These are phyloP conservation scores for Brachionus paranguensis DNA, from an alignment of 1,140 invertebrate species.

Conservation along the genomic window DNA sequence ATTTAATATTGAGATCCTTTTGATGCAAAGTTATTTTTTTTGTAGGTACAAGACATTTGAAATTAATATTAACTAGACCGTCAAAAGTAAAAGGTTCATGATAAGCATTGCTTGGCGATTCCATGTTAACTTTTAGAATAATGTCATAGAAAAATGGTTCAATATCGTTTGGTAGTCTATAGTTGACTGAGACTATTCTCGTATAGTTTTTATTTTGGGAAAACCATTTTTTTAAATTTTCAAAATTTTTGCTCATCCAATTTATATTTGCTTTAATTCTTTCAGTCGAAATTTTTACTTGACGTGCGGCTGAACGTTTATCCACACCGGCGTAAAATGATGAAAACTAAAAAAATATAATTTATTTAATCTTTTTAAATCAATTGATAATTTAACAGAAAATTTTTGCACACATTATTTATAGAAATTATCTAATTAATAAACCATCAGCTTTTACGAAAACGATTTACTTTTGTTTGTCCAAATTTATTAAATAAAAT, in stretches of 20 bases:
- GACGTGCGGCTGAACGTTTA: background rate
- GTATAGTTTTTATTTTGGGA: background rate
- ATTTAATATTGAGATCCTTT: conserved; percentile 14
- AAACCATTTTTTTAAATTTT: background rate
- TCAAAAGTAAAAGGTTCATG: background rate
- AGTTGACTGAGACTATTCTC: background rate
- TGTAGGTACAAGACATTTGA: background rate
- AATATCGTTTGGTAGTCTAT: conserved; percentile 12
- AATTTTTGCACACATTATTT: no score
- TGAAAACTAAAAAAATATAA: conserved; percentile 1
- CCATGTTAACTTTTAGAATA: background rate
- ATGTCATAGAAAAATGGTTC: conserved; percentile 16
- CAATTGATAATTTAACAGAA: no score
- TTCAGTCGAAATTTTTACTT: conserved; percentile 28
- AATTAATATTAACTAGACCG: background rate
- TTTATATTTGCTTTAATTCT: conserved; percentile 12
- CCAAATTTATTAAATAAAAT: no score
- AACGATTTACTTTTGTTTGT: no score
- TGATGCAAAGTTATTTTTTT: background rate
- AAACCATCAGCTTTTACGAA: no score
- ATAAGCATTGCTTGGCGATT: background rate
- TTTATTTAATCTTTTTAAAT: background rate
- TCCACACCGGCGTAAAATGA: background rate
- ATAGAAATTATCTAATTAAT: no score
- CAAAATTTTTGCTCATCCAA: conserved; percentile 6